Evolutionary conservation across 2,797 vertebrate species (phyloP).

Genomic region (Paedocypris micromegethes): DNA sequence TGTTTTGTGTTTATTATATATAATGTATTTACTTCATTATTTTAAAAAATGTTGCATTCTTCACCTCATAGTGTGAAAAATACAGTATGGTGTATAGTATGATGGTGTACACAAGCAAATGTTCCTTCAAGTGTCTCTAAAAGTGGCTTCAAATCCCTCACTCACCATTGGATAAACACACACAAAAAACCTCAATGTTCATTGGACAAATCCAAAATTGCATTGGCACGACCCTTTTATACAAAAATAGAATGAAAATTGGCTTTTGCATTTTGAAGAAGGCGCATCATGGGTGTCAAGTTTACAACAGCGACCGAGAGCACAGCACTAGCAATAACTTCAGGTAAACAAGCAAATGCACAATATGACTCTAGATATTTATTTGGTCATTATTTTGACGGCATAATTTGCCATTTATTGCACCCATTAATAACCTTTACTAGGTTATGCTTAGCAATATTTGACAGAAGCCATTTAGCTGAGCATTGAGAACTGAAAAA

Average conservation of each 20-base stretch:
- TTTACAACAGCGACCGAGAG: conserved; percentile 29
- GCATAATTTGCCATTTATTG: conserved; percentile 87
- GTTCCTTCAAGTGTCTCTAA: neutral
- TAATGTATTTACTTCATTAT: too few species aligned
- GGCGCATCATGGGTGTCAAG: conserved; percentile 11
- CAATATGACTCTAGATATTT: conserved; percentile 58
- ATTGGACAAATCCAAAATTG: too few species aligned
- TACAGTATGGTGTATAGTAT: too few species aligned
- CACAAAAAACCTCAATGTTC: too few species aligned
- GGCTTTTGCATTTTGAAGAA: conserved; percentile 9
- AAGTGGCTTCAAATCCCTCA: neutral
- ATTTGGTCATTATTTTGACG: conserved; percentile 69
- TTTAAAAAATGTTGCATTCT: too few species aligned
- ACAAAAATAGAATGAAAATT: conserved; percentile 8
- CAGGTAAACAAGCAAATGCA: conserved; percentile 67
- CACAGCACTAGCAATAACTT: conserved; percentile 60
- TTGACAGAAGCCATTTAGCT: conserved; percentile 84
- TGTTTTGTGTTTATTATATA: too few species aligned
- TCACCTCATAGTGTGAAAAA: too few species aligned
- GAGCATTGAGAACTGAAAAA: conserved; percentile 69
- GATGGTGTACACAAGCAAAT: too few species aligned
- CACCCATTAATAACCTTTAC: conserved; percentile 95
- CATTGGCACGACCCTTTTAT: neutral
- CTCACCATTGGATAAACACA: too few species aligned
- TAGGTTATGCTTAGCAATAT: conserved; percentile 76